Percentiles rank a stretch among this genome's conserved stretches.
Evolutionary conservation across 2,113 vertebrate species (phyloP).

Genomic region (Ammospiza caudacuta): DNA sequence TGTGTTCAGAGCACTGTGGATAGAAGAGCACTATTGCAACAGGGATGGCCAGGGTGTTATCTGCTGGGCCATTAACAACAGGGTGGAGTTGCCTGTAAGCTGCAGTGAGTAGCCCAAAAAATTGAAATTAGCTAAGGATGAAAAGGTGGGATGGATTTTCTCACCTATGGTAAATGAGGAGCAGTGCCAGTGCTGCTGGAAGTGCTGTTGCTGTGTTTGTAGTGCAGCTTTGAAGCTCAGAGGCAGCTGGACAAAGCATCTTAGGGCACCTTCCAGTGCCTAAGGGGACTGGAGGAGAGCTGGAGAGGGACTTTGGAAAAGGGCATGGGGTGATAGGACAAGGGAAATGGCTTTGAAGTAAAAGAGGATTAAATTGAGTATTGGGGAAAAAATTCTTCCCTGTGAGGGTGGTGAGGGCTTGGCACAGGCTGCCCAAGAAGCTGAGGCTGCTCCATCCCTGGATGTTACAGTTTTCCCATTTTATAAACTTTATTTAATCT

Average conservation of each 20-base stretch:
- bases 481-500: neutral
- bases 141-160: neutral
- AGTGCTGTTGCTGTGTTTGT: neutral
- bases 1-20: neutral
- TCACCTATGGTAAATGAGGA: neutral
- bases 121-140: neutral
- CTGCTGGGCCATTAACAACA: neutral
- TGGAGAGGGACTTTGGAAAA: neutral
- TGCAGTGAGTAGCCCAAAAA: neutral
- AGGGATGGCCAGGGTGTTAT: neutral
- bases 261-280: neutral
- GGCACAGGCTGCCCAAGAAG: neutral
- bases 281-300: neutral
- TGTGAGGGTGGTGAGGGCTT: neutral
- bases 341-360: neutral
- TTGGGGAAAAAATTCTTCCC: neutral
- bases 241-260: neutral
- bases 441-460: neutral
- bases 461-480: neutral
- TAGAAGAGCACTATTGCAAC: neutral
- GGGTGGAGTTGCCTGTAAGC: neutral
- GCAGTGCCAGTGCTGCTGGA: neutral
- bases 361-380: neutral
- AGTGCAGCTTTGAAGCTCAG: neutral
- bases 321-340: neutral